Base-by-base conservation (phyloP, 2,797 vertebrate genomes). In the Coccyzus lansbergi region DNA sequence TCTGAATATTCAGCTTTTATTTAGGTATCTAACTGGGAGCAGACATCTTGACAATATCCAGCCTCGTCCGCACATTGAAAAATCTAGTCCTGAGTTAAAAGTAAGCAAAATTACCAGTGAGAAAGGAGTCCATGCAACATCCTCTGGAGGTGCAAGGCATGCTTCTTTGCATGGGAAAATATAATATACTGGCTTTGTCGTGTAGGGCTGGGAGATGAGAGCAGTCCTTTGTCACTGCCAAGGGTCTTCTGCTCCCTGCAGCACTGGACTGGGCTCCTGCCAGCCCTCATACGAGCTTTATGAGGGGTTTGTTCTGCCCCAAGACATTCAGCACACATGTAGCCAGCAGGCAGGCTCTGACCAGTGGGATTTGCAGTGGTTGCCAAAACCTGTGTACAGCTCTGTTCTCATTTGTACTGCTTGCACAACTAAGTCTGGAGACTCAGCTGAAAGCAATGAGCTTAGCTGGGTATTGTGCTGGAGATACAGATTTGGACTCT, bases 311-410 rank as follows among this genome's bases (percentile, higher is more conserved):
- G 51, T 46, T 36, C 26, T 28, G 5, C 16, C 56, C 63, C 17
- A 2, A 2, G 2, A 0, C 9, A 4, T 78, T 70, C 0, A 4
- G 28, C 29, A 29, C 10, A 4, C 1, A 1, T 9, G n/a, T 38
- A 69, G 63, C 25, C 22, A n/a, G n/a, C 48, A 24, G 33, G 62
- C 19, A 13, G 59, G 31, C 53, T 62, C 48, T 13, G 34, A 17
- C 44, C 2, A 3, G 18, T 7, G 18, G 53, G 6, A 38, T 52
- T 68, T 63, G 56, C 4, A 29, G 20, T 6, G 49, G 42, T 65
- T 69, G 13, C 63, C 31, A 59, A 62, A 36, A 16, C 53, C 22
- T 1, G 7, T 0, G 5, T 33, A 7, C 0, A 1, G n/a, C 42
- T 49, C 26, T 53, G 14, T 36, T 55, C 31, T 36, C 31, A 5